phyloP scores from a whole-genome alignment of 2,797 vertebrate genomes.

The Ciconia nigra region DNA sequence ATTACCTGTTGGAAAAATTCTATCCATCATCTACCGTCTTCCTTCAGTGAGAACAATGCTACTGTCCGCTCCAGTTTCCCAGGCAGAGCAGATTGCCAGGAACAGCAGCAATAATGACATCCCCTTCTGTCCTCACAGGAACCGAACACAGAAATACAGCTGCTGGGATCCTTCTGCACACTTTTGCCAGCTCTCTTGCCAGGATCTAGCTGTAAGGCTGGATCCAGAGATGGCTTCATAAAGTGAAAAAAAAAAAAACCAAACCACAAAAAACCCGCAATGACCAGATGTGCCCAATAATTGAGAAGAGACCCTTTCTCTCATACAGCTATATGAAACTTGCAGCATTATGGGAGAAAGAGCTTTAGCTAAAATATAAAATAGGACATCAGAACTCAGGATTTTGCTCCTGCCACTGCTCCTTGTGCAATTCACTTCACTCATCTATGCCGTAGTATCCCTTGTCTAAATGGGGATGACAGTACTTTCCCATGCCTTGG shows the following conservation, averaged over 20 bases:
- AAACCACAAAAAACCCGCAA: background rate
- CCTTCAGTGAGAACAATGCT: background rate
- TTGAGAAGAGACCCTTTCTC: background rate
- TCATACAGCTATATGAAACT: background rate
- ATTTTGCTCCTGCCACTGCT: background rate
- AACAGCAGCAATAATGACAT: slow-evolving; percentile 43
- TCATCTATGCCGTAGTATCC: background rate
- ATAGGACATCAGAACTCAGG: background rate
- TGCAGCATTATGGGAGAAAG: background rate
- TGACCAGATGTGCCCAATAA: background rate
- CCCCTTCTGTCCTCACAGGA: slow-evolving; percentile 31
- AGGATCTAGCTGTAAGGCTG: background rate
- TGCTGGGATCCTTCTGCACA: slow-evolving; percentile 1
- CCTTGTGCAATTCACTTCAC: background rate
- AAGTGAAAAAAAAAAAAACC: background rate
- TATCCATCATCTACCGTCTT: background rate
- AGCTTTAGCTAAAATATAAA: background rate
- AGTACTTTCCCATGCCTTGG: background rate
- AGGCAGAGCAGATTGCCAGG: slow-evolving; percentile 18
- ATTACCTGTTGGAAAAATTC: slow-evolving; percentile 18
- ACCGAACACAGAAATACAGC: background rate
- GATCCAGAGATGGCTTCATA: background rate
- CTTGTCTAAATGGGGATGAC: background rate
- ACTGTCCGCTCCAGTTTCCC: background rate
- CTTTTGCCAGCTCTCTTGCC: background rate